Evolutionary conservation across 2,113 vertebrate species (phyloP).

Genomic region (Dromiciops gliroides): DNA sequence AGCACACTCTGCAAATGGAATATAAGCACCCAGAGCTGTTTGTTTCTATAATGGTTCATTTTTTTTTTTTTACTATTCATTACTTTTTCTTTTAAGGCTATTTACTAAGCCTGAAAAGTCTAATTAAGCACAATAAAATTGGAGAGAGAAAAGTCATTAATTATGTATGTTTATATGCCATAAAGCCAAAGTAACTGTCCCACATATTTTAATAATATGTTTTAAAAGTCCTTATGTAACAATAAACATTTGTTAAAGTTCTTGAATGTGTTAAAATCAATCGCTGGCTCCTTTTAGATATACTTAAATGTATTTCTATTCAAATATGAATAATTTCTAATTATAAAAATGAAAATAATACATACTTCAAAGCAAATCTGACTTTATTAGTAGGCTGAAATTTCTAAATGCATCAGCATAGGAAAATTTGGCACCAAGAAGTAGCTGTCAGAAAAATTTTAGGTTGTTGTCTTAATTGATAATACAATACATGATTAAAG

Average conservation of each 20-base stretch:
- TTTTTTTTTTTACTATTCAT: conserved; percentile 51
- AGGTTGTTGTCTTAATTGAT: conserved; percentile 78
- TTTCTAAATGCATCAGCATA: conserved; percentile 69
- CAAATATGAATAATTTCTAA: conserved; percentile 48
- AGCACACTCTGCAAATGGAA: conserved; percentile 16
- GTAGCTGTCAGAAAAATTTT: conserved; percentile 73
- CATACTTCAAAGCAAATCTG: conserved; percentile 68
- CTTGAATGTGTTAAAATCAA: conserved; percentile 37
- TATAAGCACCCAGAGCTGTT: conserved; percentile 14
- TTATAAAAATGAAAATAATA: conserved; percentile 66
- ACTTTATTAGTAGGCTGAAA: conserved; percentile 58
- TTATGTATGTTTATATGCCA: conserved; percentile 58
- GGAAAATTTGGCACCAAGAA: conserved; percentile 74
- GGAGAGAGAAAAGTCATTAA: conserved; percentile 57
- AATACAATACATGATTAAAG: conserved; percentile 73
- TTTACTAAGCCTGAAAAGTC: conserved; percentile 45
- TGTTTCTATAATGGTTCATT: conserved; percentile 33
- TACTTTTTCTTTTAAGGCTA: conserved; percentile 18
- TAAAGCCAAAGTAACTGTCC: conserved; percentile 56
- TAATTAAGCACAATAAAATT: conserved; percentile 28
- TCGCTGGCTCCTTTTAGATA: conserved; percentile 42
- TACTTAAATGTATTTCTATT: conserved; percentile 9
- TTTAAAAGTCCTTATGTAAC: conserved; percentile 57
- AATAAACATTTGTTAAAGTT: conserved; percentile 53
- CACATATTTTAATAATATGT: conserved; percentile 61